These are phyloP conservation scores for Portunus trituberculatus DNA, from an alignment of 1,140 invertebrate genomes.

Conservation along the genomic window DNA sequence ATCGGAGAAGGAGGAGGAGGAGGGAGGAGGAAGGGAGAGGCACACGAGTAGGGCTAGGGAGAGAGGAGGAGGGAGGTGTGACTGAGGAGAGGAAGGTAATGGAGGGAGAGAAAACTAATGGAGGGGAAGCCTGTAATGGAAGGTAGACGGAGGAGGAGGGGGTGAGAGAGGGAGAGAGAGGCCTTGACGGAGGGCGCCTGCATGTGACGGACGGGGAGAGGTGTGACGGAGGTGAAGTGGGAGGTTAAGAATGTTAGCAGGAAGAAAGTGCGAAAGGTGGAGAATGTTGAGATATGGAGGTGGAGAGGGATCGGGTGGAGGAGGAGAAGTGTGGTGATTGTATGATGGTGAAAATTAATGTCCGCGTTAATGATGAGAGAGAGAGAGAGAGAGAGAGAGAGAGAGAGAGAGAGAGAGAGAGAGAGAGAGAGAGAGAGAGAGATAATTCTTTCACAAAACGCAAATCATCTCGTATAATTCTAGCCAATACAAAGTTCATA, in stretches of 20 bases:
- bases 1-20: background rate
- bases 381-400: background rate
- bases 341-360: background rate
- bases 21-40: background rate
- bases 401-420: background rate
- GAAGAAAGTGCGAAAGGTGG: background rate
- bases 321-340: background rate
- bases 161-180: background rate
- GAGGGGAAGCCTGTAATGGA: background rate
- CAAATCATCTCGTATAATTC: background rate
- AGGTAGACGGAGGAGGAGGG: background rate
- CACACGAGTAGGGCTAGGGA: background rate
- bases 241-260: background rate
- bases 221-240: background rate
- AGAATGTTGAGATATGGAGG: background rate
- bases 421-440: conserved; percentile 52
- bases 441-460: background rate
- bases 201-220: background rate
- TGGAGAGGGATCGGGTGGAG: background rate
- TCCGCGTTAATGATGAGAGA: background rate
- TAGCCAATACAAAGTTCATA: background rate
- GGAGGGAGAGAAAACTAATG: conserved; percentile 18
- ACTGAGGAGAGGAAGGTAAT: background rate
- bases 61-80: background rate
- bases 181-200: background rate